Evolutionary conservation across 2,888 invertebrate species (phyloP).

Genomic region (Drosophila prolongata): DNA sequence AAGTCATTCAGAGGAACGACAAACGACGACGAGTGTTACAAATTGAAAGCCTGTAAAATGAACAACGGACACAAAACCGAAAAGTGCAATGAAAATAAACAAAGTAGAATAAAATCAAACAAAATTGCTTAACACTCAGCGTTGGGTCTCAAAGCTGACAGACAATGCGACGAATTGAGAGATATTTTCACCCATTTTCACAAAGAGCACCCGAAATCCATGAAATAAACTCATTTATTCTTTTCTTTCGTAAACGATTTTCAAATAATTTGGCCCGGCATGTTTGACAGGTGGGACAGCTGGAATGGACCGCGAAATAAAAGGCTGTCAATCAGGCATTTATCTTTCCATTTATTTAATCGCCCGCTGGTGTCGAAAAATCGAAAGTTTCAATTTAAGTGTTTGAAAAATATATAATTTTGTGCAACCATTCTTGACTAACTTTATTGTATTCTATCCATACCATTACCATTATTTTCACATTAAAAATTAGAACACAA

Average conservation of each 20-base stretch:
- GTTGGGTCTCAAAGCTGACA: conserved; percentile 48
- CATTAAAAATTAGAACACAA: too few species aligned
- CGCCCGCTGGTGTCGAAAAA: conserved; percentile 47
- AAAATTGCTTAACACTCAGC: conserved; percentile 69
- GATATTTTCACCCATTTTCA: conserved; percentile 56
- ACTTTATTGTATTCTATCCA: too few species aligned
- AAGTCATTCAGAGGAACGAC: conserved; percentile 51
- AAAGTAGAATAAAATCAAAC: conserved; percentile 53
- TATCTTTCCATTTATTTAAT: conserved; percentile 18
- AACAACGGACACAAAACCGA: conserved; percentile 44
- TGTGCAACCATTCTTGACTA: too few species aligned
- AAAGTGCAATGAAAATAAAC: conserved; percentile 69
- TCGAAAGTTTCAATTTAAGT: conserved; percentile 80
- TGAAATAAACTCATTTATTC: conserved; percentile 16
- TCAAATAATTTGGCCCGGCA: conserved; percentile 73
- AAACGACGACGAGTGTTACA: conserved; percentile 48
- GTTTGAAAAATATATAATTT: too few species aligned
- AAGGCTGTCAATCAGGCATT: conserved; percentile 46
- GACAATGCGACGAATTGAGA: conserved; percentile 65
- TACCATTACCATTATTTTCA: too few species aligned
- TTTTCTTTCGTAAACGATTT: conserved; percentile 66
- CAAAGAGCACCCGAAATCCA: conserved; percentile 9
- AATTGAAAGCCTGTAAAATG: conserved; percentile 66
- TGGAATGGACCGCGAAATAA: conserved; percentile 30
- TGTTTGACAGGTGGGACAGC: conserved; percentile 58